These are phyloP conservation scores for Microtus oregoni DNA, from an alignment of 2,113 vertebrate species.

Conservation along the genomic window DNA sequence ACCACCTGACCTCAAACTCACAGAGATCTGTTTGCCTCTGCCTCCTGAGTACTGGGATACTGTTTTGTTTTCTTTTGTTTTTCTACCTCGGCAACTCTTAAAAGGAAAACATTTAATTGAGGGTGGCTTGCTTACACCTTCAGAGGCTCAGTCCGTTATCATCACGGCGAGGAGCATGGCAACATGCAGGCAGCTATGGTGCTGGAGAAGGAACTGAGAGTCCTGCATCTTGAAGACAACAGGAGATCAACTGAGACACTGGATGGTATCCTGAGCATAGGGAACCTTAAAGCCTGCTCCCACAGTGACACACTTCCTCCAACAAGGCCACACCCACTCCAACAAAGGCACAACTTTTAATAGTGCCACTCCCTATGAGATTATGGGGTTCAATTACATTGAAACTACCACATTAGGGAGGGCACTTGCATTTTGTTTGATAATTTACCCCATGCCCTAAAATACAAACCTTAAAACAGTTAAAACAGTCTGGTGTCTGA, in stretches of 20 bases:
- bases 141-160: background rate
- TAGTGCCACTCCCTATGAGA: background rate
- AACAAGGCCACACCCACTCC: background rate
- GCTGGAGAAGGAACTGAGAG: background rate
- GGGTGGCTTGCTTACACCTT: background rate
- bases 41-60: no score
- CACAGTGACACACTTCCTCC: background rate
- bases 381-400: background rate
- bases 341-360: background rate
- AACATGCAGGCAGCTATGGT: background rate
- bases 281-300: background rate
- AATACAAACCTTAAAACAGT: constrained; percentile 5
- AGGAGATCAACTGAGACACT: background rate
- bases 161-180: background rate
- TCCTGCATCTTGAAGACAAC: background rate
- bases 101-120: background rate
- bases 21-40: no score
- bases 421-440: background rate
- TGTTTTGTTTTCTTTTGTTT: no score
- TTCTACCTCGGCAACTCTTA: background rate
- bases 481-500: background rate
- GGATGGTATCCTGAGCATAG: background rate
- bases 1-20: no score
- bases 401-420: background rate
- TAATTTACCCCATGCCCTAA: constrained; percentile 9